Evolutionary conservation across 1,140 invertebrate species (phyloP), one percentile per base, ranked within the genome.

Genomic region (Drosophila micromelanica): DNA sequence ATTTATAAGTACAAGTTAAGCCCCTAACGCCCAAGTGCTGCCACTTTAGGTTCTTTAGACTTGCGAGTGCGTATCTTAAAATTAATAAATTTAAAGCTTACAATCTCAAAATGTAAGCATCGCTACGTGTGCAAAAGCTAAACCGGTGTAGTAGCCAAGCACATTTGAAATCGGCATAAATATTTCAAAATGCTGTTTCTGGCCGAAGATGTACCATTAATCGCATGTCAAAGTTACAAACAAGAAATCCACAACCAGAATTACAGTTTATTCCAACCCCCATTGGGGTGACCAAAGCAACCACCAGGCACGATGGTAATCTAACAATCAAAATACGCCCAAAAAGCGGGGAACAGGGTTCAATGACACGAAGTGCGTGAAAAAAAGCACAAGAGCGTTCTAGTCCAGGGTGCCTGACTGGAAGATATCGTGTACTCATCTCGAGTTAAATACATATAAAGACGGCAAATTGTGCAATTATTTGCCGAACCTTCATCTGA

Each of bases 301-400:
- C 74, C 69, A 43, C 57, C 52, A 11, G 48, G n/a, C 75, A 40
- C 45, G 56, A 43, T 46, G 49, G 35, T 49, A 64, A 64, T 64
- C 63, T 43, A 45, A 13, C 51, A 78, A 73, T 55, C 46, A 43
- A 23, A 32, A 20, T 51, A 67, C 57, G 49, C 32, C 54, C 40
- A 52, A 67, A 70, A 82, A 46, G 30, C 9, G 48, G 35, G 35
- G 37, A 67, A 45, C 42, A 46, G 52, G 23, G 82, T 78, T 86
- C 82, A 79, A 68, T 78, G 82, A 86, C 81, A 76, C 78, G 40
- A 15, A 43, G 45, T 46, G 69, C 42, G 30, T 49, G 55, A 43
- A 61, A 59, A 71, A 64, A 79, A 48, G 48, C 38, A 57, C 13
- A 35, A 35, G 32, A 20, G 1, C 1, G 32, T 7, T 8, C 6